Evolutionary conservation across 1,140 invertebrate genomes (phyloP).

Genomic region (Arctopsyche grandis): DNA sequence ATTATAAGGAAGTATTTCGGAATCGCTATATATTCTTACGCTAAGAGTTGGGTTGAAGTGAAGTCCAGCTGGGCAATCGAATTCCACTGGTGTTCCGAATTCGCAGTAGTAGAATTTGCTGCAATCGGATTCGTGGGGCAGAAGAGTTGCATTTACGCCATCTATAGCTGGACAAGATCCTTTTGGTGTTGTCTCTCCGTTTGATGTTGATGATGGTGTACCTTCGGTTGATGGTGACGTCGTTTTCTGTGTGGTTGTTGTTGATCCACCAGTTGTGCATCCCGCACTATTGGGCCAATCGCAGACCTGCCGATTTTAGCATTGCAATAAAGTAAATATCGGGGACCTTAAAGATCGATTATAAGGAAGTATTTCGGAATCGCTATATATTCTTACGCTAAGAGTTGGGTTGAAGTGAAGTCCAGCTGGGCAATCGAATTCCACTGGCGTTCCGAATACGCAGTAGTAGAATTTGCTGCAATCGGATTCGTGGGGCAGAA

Average conservation of each 20-base stretch:
- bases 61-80: slow-evolving; percentile 60
- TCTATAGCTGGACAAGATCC: neutral
- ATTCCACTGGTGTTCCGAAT: slow-evolving; percentile 57
- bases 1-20: neutral
- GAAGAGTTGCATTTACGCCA: slow-evolving; percentile 25
- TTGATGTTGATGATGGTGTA: too few species aligned
- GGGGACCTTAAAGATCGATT: too few species aligned
- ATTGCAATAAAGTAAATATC: too few species aligned
- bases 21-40: neutral
- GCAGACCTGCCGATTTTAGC: neutral
- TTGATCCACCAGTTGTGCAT: neutral
- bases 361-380: too few species aligned
- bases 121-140: slow-evolving; percentile 60
- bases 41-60: slow-evolving; percentile 58
- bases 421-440: slow-evolving; percentile 59
- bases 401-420: slow-evolving; percentile 63
- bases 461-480: slow-evolving; percentile 65
- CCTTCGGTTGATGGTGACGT: neutral
- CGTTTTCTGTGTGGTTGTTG: neutral
- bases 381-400: too few species aligned
- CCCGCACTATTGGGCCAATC: neutral
- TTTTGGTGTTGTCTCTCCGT: too few species aligned
- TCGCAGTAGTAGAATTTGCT: slow-evolving; percentile 64
- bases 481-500: slow-evolving; percentile 59
- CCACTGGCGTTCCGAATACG: slow-evolving; percentile 56